These are phyloP conservation scores for Sparus aurata DNA, from an alignment of 2,797 vertebrate genomes.

Conservation along the genomic window DNA sequence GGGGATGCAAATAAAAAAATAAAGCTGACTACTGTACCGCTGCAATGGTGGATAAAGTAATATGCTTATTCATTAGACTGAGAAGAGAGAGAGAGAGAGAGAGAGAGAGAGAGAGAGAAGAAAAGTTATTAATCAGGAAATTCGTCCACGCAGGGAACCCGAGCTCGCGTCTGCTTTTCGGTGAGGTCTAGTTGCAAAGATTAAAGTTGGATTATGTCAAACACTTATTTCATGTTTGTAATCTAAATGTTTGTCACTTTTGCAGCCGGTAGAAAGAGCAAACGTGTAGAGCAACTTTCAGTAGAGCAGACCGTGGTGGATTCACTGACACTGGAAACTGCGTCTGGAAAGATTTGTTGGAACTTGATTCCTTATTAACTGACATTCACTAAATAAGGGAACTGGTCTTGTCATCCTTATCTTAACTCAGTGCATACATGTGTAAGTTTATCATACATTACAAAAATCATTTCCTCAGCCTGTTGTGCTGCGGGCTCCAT, in stretches of 20 bases:
- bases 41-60: slow-evolving; percentile 16
- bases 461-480: background rate
- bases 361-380: slow-evolving; percentile 4
- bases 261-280: background rate
- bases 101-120: background rate
- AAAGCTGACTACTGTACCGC: slow-evolving; percentile 47
- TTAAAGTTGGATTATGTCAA: slow-evolving; percentile 30
- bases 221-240: slow-evolving; percentile 9
- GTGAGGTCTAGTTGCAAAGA: slow-evolving; percentile 13
- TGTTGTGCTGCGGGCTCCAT: background rate
- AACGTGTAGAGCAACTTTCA: background rate
- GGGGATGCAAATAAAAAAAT: slow-evolving; percentile 57
- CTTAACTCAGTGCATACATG: background rate
- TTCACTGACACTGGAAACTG: background rate
- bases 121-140: slow-evolving; percentile 9
- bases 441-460: slow-evolving; percentile 3
- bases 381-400: background rate
- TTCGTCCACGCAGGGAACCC: background rate
- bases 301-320: background rate
- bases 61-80: background rate
- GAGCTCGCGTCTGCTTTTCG: slow-evolving; percentile 21
- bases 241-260: background rate
- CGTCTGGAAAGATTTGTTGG: background rate
- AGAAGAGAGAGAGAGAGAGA: too few species aligned
- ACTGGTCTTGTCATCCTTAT: background rate